Conservation (phyloP, 2,888 invertebrate species). For the Cecidostiba fungosa region DNA sequence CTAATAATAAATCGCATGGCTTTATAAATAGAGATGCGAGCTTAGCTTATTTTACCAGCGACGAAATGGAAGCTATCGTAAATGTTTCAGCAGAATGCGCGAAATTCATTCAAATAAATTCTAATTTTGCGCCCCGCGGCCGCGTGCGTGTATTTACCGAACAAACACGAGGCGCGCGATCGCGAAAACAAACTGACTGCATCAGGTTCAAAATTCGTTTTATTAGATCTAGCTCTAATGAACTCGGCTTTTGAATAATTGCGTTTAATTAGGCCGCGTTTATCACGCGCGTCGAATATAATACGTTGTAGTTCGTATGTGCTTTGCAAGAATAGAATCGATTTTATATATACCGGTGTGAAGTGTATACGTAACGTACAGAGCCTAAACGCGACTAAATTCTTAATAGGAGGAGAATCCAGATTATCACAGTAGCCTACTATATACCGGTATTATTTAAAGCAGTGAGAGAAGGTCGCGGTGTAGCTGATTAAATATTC, state of each 20-base stretch:
- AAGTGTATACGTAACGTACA: too few relatives aligned
- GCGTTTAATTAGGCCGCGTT: neutral
- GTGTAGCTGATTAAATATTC: neutral
- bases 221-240: neutral
- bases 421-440: neutral
- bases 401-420: neutral
- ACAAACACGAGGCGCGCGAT: neutral
- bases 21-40: neutral
- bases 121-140: neutral
- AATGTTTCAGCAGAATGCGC: neutral
- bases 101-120: constrained; percentile 5
- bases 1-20: neutral
- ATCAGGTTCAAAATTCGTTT: constrained; percentile 13
- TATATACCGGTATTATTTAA: neutral
- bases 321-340: neutral
- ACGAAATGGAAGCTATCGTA: neutral
- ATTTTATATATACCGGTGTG: neutral
- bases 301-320: neutral
- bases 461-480: neutral
- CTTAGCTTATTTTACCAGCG: neutral
- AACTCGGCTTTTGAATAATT: neutral
- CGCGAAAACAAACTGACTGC: neutral
- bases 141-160: neutral
- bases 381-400: neutral
- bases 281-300: neutral